Conservation (phyloP, 2,113 vertebrate genomes). For the Alces alces region DNA sequence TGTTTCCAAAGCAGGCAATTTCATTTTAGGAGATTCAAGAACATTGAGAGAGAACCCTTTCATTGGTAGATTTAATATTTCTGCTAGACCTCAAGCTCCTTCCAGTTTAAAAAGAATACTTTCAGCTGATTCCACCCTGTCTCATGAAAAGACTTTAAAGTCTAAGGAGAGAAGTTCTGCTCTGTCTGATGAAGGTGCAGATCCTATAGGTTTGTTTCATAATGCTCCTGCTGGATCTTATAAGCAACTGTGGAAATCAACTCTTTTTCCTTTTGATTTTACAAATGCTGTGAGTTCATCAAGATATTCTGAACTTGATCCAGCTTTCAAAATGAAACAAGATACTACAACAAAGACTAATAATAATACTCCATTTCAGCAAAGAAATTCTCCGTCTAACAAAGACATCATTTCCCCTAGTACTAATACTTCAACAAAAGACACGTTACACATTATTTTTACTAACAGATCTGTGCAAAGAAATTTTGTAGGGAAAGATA, state of each 20-base stretch:
- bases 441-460: background rate
- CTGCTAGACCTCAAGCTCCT: background rate
- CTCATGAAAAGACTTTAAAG: background rate
- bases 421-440: background rate
- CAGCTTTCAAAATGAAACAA: background rate
- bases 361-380: background rate
- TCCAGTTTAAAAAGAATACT: background rate
- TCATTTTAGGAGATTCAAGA: background rate
- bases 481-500: background rate
- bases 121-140: background rate
- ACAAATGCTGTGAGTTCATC: background rate
- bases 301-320: background rate
- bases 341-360: background rate
- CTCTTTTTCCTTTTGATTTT: background rate
- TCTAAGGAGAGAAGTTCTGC: background rate
- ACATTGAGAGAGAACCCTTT: background rate
- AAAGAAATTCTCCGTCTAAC: background rate
- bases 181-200: background rate
- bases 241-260: background rate
- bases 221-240: background rate
- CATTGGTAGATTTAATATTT: background rate
- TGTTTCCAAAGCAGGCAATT: background rate
- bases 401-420: background rate
- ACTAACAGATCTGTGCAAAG: background rate
- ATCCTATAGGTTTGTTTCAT: background rate